These are phyloP conservation scores for Dufourea novaeangliae DNA, from an alignment of 1,140 invertebrate species.

Conservation along the genomic window DNA sequence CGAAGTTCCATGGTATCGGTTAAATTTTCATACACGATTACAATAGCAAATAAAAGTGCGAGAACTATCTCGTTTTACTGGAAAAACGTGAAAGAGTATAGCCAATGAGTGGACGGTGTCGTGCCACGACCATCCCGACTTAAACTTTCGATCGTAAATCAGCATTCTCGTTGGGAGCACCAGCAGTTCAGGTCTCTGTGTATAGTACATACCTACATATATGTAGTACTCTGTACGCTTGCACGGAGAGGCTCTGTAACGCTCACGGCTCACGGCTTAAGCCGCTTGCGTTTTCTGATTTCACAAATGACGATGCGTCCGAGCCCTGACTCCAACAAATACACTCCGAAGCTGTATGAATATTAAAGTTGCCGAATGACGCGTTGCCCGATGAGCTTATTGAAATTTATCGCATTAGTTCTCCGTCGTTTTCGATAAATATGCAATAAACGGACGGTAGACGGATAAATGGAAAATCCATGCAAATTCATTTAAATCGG, in stretches of 20 bases:
- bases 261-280: neutral
- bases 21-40: neutral
- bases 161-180: neutral
- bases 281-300: conserved; percentile 27
- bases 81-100: neutral
- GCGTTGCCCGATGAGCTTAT: conserved; percentile 54
- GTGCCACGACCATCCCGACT: neutral
- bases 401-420: conserved; percentile 69
- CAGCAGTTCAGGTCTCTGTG: neutral
- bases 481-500: conserved; percentile 68
- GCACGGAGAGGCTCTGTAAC: neutral
- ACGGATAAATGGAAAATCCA: conserved; percentile 70
- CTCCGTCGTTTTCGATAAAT: conserved; percentile 66
- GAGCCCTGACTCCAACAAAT: neutral
- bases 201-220: no score
- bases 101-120: neutral
- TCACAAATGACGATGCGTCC: neutral
- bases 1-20: no score
- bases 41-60: neutral
- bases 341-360: conserved; percentile 56
- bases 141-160: conserved; percentile 26
- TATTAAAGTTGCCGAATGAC: conserved; percentile 61
- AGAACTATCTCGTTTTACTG: no score
- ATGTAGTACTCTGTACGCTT: no score
- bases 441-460: conserved; percentile 69